These are phyloP conservation scores for Apodemus speciosus DNA, from an alignment of 2,113 vertebrate genomes.

Conservation along the genomic window DNA sequence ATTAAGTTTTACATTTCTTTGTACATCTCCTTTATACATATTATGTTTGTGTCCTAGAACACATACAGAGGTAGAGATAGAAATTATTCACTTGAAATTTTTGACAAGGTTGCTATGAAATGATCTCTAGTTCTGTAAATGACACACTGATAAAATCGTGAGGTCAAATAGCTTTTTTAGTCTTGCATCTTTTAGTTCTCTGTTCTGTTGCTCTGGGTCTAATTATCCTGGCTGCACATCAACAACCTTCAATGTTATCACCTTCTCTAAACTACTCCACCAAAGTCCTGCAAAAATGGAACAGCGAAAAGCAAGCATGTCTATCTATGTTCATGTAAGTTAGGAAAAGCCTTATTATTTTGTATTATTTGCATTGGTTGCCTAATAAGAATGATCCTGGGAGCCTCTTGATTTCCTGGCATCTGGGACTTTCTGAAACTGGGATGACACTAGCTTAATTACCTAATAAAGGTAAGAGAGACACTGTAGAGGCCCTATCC, in stretches of 20 bases:
- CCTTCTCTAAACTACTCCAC: background rate
- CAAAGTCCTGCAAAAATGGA: background rate
- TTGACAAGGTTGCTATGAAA: conserved; percentile 34
- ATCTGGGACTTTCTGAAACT: too few species aligned
- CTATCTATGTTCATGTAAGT: background rate
- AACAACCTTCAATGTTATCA: background rate
- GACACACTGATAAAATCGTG: conserved; percentile 21
- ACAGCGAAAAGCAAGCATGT: background rate
- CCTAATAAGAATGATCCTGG: background rate
- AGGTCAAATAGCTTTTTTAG: conserved; percentile 24
- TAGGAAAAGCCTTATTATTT: background rate
- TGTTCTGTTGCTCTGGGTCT: background rate
- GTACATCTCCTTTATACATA: background rate
- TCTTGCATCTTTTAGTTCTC: background rate
- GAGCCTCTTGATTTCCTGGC: too few species aligned
- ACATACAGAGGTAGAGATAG: background rate
- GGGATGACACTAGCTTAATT: too few species aligned
- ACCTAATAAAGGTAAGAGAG: too few species aligned
- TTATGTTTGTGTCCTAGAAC: conserved; percentile 10
- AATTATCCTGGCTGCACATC: background rate
- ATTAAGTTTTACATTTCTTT: conserved; percentile 21
- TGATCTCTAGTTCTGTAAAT: conserved; percentile 45
- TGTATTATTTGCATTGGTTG: background rate
- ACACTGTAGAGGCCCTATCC: too few species aligned
- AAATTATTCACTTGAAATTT: conserved; percentile 31